A percentile compares a stretch with the other conserved stretches of the same genome.
Evolutionary conservation across 2,888 invertebrate species (phyloP).

Genomic region (Polyommatus icarus): DNA sequence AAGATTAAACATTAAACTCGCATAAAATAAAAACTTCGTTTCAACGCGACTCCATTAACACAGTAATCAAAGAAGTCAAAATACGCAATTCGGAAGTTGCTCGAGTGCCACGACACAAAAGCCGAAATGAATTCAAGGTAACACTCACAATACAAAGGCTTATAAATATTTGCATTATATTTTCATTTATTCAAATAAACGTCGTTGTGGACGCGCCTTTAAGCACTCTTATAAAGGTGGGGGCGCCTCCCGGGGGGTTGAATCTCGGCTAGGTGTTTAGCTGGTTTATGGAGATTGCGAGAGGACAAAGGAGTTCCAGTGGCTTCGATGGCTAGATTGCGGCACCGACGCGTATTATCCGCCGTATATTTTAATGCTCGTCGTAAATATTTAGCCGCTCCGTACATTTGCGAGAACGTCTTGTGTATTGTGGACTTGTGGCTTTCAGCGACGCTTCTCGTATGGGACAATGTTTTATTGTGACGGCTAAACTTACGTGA

Average conservation of each 20-base stretch:
- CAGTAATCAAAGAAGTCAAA: slow-evolving; percentile 12
- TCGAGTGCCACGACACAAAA: slow-evolving; percentile 3
- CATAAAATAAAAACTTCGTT: not conserved
- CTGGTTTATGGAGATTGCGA: slow-evolving; percentile 79
- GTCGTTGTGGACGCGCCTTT: slow-evolving; percentile 30
- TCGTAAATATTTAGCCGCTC: slow-evolving; percentile 30
- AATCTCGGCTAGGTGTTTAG: slow-evolving; percentile 75
- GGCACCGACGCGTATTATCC: slow-evolving; percentile 62
- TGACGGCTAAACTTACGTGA: not conserved
- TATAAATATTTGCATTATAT: slow-evolving; percentile 27
- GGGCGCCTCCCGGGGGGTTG: slow-evolving; percentile 45
- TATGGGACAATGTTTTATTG: not conserved
- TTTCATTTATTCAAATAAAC: slow-evolving; percentile 29
- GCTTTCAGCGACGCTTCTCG: not conserved
- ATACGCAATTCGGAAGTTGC: not conserved
- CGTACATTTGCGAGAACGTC: not conserved
- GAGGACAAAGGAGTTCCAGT: slow-evolving; percentile 74
- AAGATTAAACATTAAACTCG: not conserved
- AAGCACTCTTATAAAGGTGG: slow-evolving; percentile 35
- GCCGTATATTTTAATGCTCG: slow-evolving; percentile 46
- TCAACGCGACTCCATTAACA: not conserved
- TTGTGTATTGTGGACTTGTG: not conserved
- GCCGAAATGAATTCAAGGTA: slow-evolving; percentile 19
- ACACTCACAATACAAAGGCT: slow-evolving; percentile 19
- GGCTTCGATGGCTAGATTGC: slow-evolving; percentile 68